Base-by-base conservation (phyloP, 2,888 invertebrate species). In the Tetranychus truncatus region DNA sequence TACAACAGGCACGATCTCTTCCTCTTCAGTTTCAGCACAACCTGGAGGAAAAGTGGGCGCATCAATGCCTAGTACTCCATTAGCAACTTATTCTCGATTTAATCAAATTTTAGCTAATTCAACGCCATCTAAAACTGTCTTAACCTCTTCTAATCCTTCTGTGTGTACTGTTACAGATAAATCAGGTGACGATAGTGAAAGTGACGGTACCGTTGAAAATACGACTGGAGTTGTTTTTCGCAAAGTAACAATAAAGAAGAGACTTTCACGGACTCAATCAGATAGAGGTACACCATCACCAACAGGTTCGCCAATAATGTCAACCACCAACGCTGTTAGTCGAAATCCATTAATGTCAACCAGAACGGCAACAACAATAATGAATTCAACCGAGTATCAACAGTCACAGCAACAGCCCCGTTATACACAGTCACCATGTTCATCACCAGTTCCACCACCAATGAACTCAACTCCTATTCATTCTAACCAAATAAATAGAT, bases 181-280 rank as follows among this genome's bases (percentile, higher is more conserved):
- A 55, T 55, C 55, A 72, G n/a, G 2, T 2, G 69, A 69, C n/a
- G 20, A 24, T n/a, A 69, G 55, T 69, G 69, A 69, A 20, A 20
- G 20, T 21, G 69, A 69, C 11, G 74, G n/a, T 24, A 74, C 74
- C 15, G 75, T 86, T 83, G 88, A 88, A 80, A 87, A 87, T 11
- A 81, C 87, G 73, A 87, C 87, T 78, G 87, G 88, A 7, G 86
- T 86, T 1, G 86, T 88, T 11, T 88, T 88, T 80, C 84, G 85
- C 79, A 87, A 88, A 82, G 88, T 88, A 76, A 87, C 87, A 77
- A 86, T 88, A 55, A 85, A 87, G 80, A 84, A 87, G 80, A n/a
- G 73, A 11, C 20, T 69, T 11, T 20, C 20, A 24, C 20, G 69
- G 20, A 69, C 21, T 21, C 69, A 69, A 24, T 69, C 69, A 11